Evolutionary conservation across 2,113 vertebrate species (phyloP).

Genomic region (Cololabis saira): DNA sequence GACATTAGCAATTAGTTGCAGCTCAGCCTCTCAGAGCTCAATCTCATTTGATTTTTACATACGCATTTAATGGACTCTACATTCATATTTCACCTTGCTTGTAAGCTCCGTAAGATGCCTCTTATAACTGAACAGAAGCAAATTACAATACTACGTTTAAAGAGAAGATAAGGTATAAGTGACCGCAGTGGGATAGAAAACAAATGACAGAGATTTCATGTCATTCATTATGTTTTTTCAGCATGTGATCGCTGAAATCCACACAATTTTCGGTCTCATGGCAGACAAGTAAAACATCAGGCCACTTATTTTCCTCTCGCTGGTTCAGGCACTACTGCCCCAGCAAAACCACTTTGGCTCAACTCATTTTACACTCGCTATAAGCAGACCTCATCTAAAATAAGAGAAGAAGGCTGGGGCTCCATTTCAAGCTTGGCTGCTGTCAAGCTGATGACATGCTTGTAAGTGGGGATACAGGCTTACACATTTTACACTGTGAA

Average conservation of each 20-base stretch:
- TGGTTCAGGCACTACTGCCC: slow-evolving; percentile 36
- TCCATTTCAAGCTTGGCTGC: slow-evolving; percentile 64
- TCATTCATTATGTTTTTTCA: slow-evolving; percentile 20
- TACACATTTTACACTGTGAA: slow-evolving; percentile 30
- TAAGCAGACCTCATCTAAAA: slow-evolving; percentile 50
- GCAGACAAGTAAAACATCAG: slow-evolving; percentile 39
- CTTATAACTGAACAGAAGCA: background rate
- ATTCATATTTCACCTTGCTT: background rate
- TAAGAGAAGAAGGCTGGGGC: slow-evolving; percentile 45
- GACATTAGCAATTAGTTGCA: too few relatives aligned
- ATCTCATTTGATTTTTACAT: background rate
- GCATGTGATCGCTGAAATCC: slow-evolving; percentile 26
- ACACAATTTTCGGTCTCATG: slow-evolving; percentile 34
- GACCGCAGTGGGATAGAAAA: background rate
- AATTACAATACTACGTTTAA: too few relatives aligned
- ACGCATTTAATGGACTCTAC: background rate
- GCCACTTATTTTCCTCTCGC: slow-evolving; percentile 42
- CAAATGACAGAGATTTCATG: slow-evolving; percentile 1
- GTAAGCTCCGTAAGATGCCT: background rate
- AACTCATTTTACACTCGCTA: slow-evolving; percentile 60
- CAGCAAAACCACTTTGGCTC: slow-evolving; percentile 50
- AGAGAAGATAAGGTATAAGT: background rate
- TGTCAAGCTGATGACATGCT: slow-evolving; percentile 52
- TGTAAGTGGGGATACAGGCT: slow-evolving; percentile 40
- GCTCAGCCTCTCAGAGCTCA: too few relatives aligned